Percentiles rank a stretch among this genome's conserved stretches.
phyloP scores from a whole-genome alignment of 2,797 vertebrate genomes.

The Moxostoma hubbsi region DNA sequence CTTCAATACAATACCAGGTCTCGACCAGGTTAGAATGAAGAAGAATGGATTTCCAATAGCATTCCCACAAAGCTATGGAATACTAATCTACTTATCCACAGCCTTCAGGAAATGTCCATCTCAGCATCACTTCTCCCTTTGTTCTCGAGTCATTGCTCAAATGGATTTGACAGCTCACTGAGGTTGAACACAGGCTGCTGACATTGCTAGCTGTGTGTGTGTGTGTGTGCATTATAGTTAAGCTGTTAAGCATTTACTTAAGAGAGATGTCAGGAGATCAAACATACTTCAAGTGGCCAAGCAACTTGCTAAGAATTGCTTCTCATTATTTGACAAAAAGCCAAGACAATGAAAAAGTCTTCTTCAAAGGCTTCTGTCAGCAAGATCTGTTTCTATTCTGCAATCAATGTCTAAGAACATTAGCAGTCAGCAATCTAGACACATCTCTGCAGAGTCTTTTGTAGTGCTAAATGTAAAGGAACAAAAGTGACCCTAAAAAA shows the following conservation, averaged over 20 bases:
- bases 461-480: neutral
- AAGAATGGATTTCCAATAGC: neutral
- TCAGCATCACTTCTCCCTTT: neutral
- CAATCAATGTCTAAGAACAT: constrained; percentile 24
- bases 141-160: neutral
- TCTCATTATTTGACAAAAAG: neutral
- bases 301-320: constrained; percentile 4
- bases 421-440: neutral
- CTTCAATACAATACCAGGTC: neutral
- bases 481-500: neutral
- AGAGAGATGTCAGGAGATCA: neutral
- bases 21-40: neutral
- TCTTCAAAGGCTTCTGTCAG: constrained; percentile 24
- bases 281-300: neutral
- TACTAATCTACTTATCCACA: neutral
- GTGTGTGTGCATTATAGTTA: neutral
- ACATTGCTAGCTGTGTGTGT: neutral
- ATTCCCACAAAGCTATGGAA: neutral
- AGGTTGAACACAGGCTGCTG: neutral
- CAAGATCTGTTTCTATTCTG: constrained; percentile 13
- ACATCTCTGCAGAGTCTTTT: constrained; percentile 1
- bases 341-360: constrained; percentile 6
- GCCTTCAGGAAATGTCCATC: neutral
- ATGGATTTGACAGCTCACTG: neutral
- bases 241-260: neutral